Evolutionary conservation across 2,888 invertebrate genomes (phyloP), one percentile per base, ranked within the genome.

Genomic region (Parasteatoda lunata): DNA sequence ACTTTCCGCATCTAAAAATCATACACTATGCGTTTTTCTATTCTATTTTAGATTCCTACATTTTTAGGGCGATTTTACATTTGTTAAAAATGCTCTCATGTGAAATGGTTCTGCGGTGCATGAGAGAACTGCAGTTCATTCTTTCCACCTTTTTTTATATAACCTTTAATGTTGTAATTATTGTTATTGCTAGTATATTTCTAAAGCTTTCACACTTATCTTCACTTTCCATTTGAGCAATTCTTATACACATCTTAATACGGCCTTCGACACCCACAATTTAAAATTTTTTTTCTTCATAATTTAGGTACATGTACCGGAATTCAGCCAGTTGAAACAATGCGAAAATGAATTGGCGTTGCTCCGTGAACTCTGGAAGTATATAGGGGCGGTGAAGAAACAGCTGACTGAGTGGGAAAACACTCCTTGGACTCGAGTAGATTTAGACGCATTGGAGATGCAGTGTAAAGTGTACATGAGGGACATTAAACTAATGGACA

Each of bases 401-500:
- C 96, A 96, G 91, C 97, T 98, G 77, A 96, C 97, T 91, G 97
- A 98, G 91, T 98, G 98, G 98, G 98, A 98, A 92, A 97, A 96
- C 0, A 98, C 98, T 0, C 97, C 97, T 0, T 98, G 98, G 98
- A 94, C 97, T 83, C 97, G 97, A 92, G 97, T 98, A 88, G 98
- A 98, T 91, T 98, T 98, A 66, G 98, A 98, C 93, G 97, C 98
- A 91, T 98, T 98, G 98, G 98, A 98, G 91, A 97, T 98, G 90
- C 98, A 98, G 92, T 98, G 98, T 92, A 98, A 98, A 92, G 97
- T 98, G 91, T 98, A 98, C 92, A 97, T 98, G 3, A 98, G 98
- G 93, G 97, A 97, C 92, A 96, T 97, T 97, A 91, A 97, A 91
- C 94, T 96, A 78, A 92, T 98, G 90, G 98, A 98, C 91, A 98